Evolutionary conservation across 2,113 vertebrate species (phyloP).

Genomic region (Gnathonemus echidnorhynchus): DNA sequence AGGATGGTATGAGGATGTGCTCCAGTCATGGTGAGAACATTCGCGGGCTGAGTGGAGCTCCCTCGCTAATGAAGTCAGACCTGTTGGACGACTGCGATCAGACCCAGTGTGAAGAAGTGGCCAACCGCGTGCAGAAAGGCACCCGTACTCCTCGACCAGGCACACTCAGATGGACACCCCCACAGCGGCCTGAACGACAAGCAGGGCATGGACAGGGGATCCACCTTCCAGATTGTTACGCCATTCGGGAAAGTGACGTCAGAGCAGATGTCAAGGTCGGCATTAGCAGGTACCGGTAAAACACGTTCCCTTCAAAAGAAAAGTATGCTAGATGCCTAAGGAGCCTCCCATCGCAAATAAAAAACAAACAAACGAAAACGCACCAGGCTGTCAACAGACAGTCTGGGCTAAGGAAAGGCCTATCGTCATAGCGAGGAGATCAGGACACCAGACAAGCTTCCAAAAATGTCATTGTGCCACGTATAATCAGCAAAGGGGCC

Average conservation of each 20-base stretch:
- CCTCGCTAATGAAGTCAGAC: background rate
- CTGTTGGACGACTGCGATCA: background rate
- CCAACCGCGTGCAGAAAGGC: too few relatives aligned
- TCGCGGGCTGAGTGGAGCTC: background rate
- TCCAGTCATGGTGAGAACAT: background rate
- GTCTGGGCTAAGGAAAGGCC: background rate
- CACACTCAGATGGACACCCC: background rate
- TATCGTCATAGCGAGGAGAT: background rate
- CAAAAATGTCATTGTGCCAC: background rate
- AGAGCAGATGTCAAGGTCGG: background rate
- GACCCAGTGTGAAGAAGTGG: background rate
- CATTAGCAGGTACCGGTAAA: background rate
- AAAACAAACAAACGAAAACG: background rate
- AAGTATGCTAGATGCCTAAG: background rate
- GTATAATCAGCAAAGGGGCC: background rate
- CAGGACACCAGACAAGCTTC: background rate
- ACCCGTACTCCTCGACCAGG: background rate
- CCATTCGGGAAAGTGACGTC: background rate
- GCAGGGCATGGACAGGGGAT: background rate
- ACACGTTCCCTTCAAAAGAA: conserved; percentile 11
- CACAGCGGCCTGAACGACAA: background rate
- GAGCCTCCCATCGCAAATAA: background rate
- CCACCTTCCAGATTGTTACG: background rate
- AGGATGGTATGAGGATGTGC: background rate
- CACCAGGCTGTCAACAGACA: background rate